phyloP scores from a whole-genome alignment of 2,113 vertebrate species.

The Brienomyrus longianalis region DNA sequence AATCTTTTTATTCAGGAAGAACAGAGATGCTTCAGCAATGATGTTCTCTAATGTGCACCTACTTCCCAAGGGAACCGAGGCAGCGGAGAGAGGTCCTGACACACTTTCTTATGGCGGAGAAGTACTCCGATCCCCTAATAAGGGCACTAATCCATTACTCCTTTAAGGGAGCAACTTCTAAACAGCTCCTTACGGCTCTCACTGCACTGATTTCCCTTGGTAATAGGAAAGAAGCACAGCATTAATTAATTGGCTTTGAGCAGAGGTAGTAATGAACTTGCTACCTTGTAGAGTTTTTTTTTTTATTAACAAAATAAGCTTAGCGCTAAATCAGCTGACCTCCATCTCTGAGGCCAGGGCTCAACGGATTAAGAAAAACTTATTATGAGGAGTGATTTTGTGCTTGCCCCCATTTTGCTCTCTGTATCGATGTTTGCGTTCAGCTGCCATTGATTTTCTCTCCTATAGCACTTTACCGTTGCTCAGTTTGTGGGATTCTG shows the following conservation, averaged over 20 bases:
- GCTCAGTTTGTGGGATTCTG: not conserved
- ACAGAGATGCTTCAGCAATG: not conserved
- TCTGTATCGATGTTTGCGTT: not conserved
- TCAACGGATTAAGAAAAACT: not conserved
- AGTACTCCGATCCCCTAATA: constrained; percentile 16
- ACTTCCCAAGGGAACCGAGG: not conserved
- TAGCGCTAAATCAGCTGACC: constrained; percentile 20
- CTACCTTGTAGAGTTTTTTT: constrained; percentile 25
- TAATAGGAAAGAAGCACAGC: constrained; percentile 9
- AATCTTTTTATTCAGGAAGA: not conserved
- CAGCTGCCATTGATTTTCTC: not conserved
- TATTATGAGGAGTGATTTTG: constrained; percentile 4
- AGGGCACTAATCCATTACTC: constrained; percentile 19
- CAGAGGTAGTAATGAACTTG: constrained; percentile 24
- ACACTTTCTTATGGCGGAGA: not conserved
- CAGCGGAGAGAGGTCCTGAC: not conserved
- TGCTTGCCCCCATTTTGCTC: not conserved
- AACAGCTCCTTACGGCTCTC: constrained; percentile 20
- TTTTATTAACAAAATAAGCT: constrained; percentile 26
- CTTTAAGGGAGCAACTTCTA: constrained; percentile 22
- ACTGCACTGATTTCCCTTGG: constrained; percentile 22
- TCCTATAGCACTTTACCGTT: not conserved
- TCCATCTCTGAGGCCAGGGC: not conserved
- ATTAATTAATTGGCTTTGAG: constrained; percentile 27
- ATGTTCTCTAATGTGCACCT: not conserved